Base-by-base conservation (phyloP, 2,888 invertebrate species). In the Digitonthophagus gazella region DNA sequence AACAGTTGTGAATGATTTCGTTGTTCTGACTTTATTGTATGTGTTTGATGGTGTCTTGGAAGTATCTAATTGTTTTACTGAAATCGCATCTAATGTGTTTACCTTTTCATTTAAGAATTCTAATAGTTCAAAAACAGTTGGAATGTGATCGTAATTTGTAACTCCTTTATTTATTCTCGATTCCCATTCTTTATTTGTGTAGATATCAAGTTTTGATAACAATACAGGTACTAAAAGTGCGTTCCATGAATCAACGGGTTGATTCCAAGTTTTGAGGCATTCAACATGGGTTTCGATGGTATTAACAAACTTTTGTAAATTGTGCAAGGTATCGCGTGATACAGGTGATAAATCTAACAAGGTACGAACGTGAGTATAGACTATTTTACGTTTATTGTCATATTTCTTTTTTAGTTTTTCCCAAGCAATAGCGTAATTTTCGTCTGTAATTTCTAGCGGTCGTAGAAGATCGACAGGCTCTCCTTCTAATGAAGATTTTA, bases 371-470 rank as follows among this genome's bases (percentile, higher is more conserved):
- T 67, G 67, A 44, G 22, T 61, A 63, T 61, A 61, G 3, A 63
- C 19, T 58, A 67, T 67, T 14, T 28, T 15, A 1, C 67, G 15
- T 63, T 58, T 67, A 8, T 67, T 67, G 2, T 67, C 22, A 16
- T 67, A 67, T 54, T 63, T 67, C 15, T 66, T 56, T 66, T 66
- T 14, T 44, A 64, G 3, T 22, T 22, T 22, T 4, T 22, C 22
- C 22, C 22, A 22, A 22, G 22, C 76, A 77, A 77, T 78, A 78
- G 75, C 76, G 73, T 22, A 22, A 22, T 22, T 22, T 6, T 22
- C 22, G 22, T 22, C 22, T 22, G 22, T 22, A 22, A 22, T 22
- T 6, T 22, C 22, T 6, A 22, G 6, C 22, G 6, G 22, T 22
- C 22, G 22, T 22, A 22, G 6, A 3, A 22, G 6, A 6, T 22